Conservation (phyloP, 2,797 vertebrate species). For the Ambastaia sidthimunki region DNA sequence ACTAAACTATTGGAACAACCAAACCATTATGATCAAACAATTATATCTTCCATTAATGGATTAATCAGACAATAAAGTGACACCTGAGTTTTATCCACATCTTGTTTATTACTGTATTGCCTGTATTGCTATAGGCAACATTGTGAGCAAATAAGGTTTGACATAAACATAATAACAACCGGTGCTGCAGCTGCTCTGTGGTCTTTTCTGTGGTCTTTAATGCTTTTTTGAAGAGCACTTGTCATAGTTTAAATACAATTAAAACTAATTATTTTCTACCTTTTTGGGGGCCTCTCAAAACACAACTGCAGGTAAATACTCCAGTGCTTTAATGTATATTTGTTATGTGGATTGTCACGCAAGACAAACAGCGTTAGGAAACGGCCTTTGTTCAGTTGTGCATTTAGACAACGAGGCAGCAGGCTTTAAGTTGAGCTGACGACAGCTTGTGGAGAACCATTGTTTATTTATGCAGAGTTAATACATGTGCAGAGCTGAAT, state of each 20-base stretch:
- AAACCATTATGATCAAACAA: neutral
- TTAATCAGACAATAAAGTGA: neutral
- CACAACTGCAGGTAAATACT: neutral
- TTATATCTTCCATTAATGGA: neutral
- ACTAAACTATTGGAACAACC: neutral
- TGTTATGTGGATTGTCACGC: neutral
- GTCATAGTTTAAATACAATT: no score
- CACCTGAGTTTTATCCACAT: neutral
- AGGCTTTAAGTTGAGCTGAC: slow-evolving; percentile 5
- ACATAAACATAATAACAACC: no score
- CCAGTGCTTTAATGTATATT: neutral
- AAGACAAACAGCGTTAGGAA: neutral
- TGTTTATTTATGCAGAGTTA: slow-evolving; percentile 59
- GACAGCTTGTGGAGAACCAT: slow-evolving; percentile 43
- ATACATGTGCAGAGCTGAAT: slow-evolving; percentile 52
- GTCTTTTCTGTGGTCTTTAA: no score
- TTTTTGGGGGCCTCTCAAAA: neutral
- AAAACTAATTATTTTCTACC: neutral
- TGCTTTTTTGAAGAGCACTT: no score
- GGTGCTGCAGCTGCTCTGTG: no score
- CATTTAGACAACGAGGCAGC: slow-evolving; percentile 13
- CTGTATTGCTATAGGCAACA: no score
- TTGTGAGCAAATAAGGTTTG: no score
- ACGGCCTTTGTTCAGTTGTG: neutral
- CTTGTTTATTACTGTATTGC: neutral